phyloP scores from a whole-genome alignment of 2,797 vertebrate genomes.

The Melanotaenia trifasciata region DNA sequence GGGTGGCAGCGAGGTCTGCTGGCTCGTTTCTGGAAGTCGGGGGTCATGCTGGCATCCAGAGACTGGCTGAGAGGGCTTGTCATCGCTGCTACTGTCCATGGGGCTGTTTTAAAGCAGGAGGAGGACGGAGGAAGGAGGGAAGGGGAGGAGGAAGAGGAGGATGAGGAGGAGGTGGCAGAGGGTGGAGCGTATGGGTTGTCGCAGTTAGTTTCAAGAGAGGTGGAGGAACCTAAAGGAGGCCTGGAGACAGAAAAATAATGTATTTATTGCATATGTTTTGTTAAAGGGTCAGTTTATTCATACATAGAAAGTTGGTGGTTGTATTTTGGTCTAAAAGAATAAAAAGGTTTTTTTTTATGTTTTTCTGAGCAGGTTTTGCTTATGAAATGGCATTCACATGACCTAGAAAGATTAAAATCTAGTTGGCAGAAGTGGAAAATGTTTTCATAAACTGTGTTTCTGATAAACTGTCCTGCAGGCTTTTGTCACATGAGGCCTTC shows the following conservation, averaged over 20 bases:
- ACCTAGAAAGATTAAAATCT: neutral
- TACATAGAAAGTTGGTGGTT: neutral
- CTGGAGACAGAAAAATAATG: slow-evolving; percentile 42
- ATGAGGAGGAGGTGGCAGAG: slow-evolving; percentile 65
- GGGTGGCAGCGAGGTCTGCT: slow-evolving; percentile 57
- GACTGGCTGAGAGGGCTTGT: slow-evolving; percentile 56
- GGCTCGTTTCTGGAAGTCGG: slow-evolving; percentile 37
- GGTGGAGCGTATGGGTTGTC: slow-evolving; percentile 70
- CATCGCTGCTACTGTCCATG: slow-evolving; percentile 38
- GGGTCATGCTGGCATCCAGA: slow-evolving; percentile 44
- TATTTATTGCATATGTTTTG: too few species aligned
- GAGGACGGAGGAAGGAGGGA: slow-evolving; percentile 32
- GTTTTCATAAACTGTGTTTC: neutral
- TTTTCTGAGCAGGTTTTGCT: neutral
- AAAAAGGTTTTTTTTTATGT: neutral
- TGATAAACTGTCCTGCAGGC: neutral
- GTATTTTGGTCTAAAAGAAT: too few species aligned
- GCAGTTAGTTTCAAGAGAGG: slow-evolving; percentile 68
- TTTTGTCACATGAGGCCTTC: neutral
- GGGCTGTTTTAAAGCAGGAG: slow-evolving; percentile 25
- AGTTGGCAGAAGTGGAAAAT: neutral
- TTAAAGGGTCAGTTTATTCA: neutral
- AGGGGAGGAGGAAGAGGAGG: slow-evolving; percentile 69
- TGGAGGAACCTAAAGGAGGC: slow-evolving; percentile 61
- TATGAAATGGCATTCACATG: neutral